These are phyloP conservation scores for Caenorhabditis plicata DNA, from an alignment of 2,888 invertebrate species.

Conservation along the genomic window DNA sequence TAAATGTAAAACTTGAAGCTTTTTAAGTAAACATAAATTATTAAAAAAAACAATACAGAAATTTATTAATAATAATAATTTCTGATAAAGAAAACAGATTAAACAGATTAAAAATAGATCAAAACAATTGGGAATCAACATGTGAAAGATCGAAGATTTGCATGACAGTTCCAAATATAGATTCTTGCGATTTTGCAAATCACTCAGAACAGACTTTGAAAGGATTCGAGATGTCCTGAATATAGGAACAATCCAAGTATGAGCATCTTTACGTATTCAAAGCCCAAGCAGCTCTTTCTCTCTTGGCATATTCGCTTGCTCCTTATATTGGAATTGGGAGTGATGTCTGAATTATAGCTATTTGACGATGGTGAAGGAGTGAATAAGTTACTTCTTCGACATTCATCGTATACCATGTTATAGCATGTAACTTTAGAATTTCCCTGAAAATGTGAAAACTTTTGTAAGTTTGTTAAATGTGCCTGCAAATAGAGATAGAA, in stretches of 20 bases:
- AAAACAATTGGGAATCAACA: no score
- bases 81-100: no score
- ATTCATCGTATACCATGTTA: slow-evolving; percentile 54
- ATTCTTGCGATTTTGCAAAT: slow-evolving; percentile 7
- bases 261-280: slow-evolving; percentile 17
- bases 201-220: slow-evolving; percentile 1
- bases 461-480: slow-evolving; percentile 30
- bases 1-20: no score
- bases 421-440: slow-evolving; percentile 57
- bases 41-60: no score
- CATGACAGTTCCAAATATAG: slow-evolving; percentile 6
- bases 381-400: slow-evolving; percentile 46
- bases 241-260: background rate
- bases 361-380: slow-evolving; percentile 55
- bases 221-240: slow-evolving; percentile 4
- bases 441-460: slow-evolving; percentile 45
- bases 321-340: slow-evolving; percentile 58
- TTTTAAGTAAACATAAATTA: no score
- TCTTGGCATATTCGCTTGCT: slow-evolving; percentile 54
- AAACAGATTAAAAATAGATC: slow-evolving; percentile 5
- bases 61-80: no score
- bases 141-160: slow-evolving; percentile 2
- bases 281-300: slow-evolving; percentile 35
- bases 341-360: slow-evolving; percentile 47
- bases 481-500: slow-evolving; percentile 58